Evolutionary conservation across 2,113 vertebrate genomes (phyloP).

Genomic region (Vulpes vulpes): DNA sequence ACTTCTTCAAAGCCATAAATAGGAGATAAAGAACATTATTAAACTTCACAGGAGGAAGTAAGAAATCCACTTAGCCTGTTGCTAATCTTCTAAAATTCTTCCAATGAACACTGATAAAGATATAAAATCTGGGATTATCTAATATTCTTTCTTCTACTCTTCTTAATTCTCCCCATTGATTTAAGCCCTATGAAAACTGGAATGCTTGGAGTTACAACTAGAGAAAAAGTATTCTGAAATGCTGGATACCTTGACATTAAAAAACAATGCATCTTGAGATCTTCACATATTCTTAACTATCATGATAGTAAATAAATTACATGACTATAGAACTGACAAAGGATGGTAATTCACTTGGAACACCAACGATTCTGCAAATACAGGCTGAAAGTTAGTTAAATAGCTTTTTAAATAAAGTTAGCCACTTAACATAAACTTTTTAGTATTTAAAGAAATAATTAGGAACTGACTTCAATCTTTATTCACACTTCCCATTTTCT

Average conservation of each 20-base stretch:
- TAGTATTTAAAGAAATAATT: neutral
- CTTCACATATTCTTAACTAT: neutral
- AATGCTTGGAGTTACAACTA: conserved; percentile 3
- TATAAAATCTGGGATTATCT: conserved; percentile 80
- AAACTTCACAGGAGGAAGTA: conserved; percentile 81
- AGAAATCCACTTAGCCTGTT: conserved; percentile 81
- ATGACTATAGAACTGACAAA: neutral
- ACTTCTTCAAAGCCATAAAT: conserved; percentile 68
- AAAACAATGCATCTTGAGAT: neutral
- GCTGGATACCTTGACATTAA: neutral
- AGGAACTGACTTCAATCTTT: neutral
- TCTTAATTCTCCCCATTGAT: conserved; percentile 43
- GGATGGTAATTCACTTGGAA: neutral
- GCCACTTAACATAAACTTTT: neutral
- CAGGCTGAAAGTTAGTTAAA: neutral
- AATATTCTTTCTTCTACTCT: conserved; percentile 73
- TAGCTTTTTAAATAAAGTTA: neutral
- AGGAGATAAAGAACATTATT: conserved; percentile 77
- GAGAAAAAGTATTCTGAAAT: conserved; percentile 4
- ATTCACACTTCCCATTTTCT: neutral
- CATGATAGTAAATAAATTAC: neutral
- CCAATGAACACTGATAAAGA: conserved; percentile 75
- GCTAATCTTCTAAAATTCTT: conserved; percentile 80
- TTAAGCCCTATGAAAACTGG: conserved; percentile 3
- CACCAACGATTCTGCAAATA: neutral